Conservation (phyloP, 2,888 invertebrate genomes). For the Cosmia trapezina region DNA sequence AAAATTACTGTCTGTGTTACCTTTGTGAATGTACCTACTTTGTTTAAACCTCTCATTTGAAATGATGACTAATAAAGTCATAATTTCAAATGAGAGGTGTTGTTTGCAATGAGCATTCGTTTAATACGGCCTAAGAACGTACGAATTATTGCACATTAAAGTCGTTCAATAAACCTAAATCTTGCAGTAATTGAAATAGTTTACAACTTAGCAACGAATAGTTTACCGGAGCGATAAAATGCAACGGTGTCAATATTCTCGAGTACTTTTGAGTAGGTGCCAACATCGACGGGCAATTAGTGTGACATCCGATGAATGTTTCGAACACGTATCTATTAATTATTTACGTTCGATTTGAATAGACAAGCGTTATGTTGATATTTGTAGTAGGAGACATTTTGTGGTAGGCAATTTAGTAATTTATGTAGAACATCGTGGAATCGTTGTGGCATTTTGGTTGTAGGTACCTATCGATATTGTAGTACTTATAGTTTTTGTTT, state of each 20-base stretch:
- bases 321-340: slow-evolving; percentile 50
- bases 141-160: slow-evolving; percentile 8
- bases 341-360: slow-evolving; percentile 44
- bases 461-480: background rate
- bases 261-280: slow-evolving; percentile 58
- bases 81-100: background rate
- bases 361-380: slow-evolving; percentile 18
- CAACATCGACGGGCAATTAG: slow-evolving; percentile 63
- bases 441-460: background rate
- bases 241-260: slow-evolving; percentile 60
- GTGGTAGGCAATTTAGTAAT: background rate
- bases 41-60: too few species aligned
- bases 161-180: slow-evolving; percentile 11
- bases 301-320: slow-evolving; percentile 62
- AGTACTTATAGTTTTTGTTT: background rate
- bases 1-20: background rate
- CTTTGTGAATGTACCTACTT: background rate
- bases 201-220: slow-evolving; percentile 35
- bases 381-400: slow-evolving; percentile 20
- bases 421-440: background rate
- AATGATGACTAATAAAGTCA: too few species aligned
- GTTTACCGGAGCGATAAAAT: slow-evolving; percentile 31
- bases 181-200: slow-evolving; percentile 11
- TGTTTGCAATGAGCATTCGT: too few species aligned
- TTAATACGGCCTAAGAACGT: too few species aligned